A percentile compares a stretch with the other conserved stretches of the same genome.
These are phyloP conservation scores for Tragopan temminckii DNA, from an alignment of 2,797 vertebrate genomes.

Conservation along the genomic window DNA sequence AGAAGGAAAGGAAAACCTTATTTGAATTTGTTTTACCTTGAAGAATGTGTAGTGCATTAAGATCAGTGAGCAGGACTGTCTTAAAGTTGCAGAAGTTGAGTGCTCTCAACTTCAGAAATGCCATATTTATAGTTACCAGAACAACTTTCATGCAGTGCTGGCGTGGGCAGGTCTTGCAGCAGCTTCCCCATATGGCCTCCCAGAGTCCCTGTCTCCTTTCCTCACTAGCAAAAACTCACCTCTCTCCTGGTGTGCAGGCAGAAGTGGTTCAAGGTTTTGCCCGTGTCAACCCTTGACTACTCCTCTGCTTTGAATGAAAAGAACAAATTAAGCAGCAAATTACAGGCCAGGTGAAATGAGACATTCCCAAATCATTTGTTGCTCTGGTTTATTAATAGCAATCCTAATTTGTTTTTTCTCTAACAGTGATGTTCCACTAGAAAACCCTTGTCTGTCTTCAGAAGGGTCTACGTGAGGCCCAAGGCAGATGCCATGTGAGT, in stretches of 20 bases:
- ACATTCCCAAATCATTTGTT: not conserved
- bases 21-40: not conserved
- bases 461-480: not conserved
- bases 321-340: not conserved
- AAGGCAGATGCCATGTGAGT: not conserved
- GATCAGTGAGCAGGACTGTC: not conserved
- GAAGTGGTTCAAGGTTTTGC: not conserved
- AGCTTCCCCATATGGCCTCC: not conserved
- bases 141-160: not conserved
- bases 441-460: not conserved
- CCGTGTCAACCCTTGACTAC: not conserved
- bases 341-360: not conserved
- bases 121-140: not conserved
- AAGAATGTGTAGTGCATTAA: not conserved
- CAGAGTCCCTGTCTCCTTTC: not conserved
- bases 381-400: not conserved
- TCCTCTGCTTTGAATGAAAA: not conserved
- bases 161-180: not conserved
- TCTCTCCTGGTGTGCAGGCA: not conserved
- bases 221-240: rapidly evolving
- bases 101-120: not conserved
- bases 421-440: not conserved
- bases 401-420: not conserved
- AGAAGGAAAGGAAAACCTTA: not conserved
- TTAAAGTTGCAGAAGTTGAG: not conserved